phyloP scores from a whole-genome alignment of 2,888 invertebrate species.

The Antheraea yamamai region DNA sequence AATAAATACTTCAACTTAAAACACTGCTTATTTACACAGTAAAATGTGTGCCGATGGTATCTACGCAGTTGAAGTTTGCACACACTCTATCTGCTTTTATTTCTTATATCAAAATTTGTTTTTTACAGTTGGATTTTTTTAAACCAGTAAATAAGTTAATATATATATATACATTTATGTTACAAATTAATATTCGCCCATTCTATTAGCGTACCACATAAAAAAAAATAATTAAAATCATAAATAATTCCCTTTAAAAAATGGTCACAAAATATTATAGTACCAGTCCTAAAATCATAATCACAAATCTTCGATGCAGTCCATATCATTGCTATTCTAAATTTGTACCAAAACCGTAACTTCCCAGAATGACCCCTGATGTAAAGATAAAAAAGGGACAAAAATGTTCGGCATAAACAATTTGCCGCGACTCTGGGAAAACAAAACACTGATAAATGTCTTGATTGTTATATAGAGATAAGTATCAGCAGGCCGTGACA shows the following conservation, averaged over 20 bases:
- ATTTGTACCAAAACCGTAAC: conserved; percentile 30
- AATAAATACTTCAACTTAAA: too few relatives aligned
- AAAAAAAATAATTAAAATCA: background rate
- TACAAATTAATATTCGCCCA: background rate
- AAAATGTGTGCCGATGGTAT: too few relatives aligned
- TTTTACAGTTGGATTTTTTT: too few relatives aligned
- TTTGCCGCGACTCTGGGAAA: conserved; percentile 29
- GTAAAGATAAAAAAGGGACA: conserved; percentile 37
- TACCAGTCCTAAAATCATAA: background rate
- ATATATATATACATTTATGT: too few relatives aligned
- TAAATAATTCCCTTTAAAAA: background rate
- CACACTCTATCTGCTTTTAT: too few relatives aligned
- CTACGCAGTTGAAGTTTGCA: too few relatives aligned
- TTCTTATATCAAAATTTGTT: too few relatives aligned
- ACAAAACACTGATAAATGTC: conserved; percentile 32
- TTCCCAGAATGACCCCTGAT: conserved; percentile 36
- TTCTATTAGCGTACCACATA: background rate
- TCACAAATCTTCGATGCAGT: conserved; percentile 13
- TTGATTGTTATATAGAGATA: conserved; percentile 29
- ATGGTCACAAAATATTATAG: background rate
- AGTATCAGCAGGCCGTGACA: conserved; percentile 53
- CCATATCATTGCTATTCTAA: conserved; percentile 16
- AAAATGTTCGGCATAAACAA: conserved; percentile 30
- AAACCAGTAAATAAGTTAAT: too few relatives aligned
- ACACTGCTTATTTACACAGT: too few relatives aligned